phyloP scores from a whole-genome alignment of 2,113 vertebrate genomes.

The Hymenochirus boettgeri region DNA sequence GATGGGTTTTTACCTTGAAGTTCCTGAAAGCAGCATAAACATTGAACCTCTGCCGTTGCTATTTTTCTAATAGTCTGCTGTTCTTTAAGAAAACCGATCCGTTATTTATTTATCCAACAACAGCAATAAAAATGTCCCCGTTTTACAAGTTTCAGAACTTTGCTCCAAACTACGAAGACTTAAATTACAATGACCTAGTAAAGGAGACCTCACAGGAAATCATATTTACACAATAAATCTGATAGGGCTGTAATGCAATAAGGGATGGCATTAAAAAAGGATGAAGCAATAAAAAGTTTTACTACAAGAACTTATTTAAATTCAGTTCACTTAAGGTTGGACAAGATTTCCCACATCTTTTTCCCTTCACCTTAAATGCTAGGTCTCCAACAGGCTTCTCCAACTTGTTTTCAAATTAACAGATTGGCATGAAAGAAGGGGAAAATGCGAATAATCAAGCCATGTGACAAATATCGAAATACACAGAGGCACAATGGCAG shows the following conservation, averaged over 20 bases:
- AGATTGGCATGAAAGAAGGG: constrained; percentile 19
- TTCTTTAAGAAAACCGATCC: neutral
- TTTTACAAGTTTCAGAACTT: neutral
- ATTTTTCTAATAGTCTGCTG: neutral
- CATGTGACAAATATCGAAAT: constrained; percentile 37
- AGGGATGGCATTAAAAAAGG: neutral
- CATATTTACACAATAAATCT: neutral
- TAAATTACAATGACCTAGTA: neutral
- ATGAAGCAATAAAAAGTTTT: neutral
- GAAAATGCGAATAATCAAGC: constrained; percentile 20
- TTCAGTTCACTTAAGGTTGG: constrained; percentile 24
- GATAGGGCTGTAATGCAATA: neutral
- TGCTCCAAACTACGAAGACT: neutral
- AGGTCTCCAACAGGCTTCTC: constrained; percentile 13
- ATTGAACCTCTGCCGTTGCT: neutral
- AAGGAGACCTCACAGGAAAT: neutral
- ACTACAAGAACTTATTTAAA: constrained; percentile 10
- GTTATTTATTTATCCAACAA: neutral
- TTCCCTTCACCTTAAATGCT: neutral
- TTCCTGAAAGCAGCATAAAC: neutral
- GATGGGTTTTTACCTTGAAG: neutral
- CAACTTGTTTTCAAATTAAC: constrained; percentile 32
- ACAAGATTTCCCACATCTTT: constrained; percentile 34
- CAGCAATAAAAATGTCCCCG: neutral
- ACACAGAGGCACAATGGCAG: constrained; percentile 25